Evolutionary conservation across 2,797 vertebrate genomes (phyloP).

Genomic region (Hozukius guyotensis): DNA sequence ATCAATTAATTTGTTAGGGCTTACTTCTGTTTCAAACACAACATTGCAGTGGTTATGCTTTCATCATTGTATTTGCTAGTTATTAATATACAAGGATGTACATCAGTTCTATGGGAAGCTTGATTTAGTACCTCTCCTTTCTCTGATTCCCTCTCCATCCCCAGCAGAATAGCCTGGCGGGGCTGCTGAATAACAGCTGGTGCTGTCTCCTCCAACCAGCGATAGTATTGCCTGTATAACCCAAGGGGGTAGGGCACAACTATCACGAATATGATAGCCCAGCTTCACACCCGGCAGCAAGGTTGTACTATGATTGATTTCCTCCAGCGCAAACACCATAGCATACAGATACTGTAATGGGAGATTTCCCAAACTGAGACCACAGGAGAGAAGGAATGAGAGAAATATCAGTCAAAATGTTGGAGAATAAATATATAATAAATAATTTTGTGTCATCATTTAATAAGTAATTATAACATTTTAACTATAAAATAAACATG

Average conservation of each 20-base stretch:
- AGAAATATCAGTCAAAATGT: neutral
- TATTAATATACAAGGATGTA: neutral
- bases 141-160: neutral
- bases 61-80: neutral
- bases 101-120: neutral
- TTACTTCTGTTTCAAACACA: neutral
- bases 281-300: constrained; percentile 75
- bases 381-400: constrained; percentile 26
- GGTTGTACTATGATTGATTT: constrained; percentile 71
- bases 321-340: constrained; percentile 80
- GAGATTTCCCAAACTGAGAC: constrained; percentile 77
- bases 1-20: neutral
- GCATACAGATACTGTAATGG: constrained; percentile 77
- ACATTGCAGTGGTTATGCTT: neutral
- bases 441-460: neutral
- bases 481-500: neutral
- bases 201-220: constrained; percentile 61
- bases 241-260: constrained; percentile 64
- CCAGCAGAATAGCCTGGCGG: neutral
- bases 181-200: constrained; percentile 46
- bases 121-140: constrained; percentile 26
- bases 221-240: constrained; percentile 59
- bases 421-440: neutral
- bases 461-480: neutral
- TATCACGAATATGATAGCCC: constrained; percentile 73